Conservation (phyloP, 2,888 invertebrate genomes). For the Patella depressa region DNA sequence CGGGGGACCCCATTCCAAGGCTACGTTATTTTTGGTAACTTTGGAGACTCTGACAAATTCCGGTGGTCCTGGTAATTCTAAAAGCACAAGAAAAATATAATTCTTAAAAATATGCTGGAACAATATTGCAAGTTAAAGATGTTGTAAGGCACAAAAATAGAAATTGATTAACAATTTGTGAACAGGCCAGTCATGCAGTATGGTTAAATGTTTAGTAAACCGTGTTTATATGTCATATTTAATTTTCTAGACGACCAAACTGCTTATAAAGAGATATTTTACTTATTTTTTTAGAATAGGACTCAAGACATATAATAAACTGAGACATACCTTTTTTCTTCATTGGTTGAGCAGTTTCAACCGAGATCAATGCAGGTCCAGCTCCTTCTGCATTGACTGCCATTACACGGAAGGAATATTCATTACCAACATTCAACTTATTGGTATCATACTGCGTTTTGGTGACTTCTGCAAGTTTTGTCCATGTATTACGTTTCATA, state of each 20-base stretch:
- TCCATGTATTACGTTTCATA: conserved; percentile 71
- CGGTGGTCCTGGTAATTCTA: conserved; percentile 56
- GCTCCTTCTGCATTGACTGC: conserved; percentile 91
- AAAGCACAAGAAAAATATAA: background rate
- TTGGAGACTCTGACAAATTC: conserved; percentile 45
- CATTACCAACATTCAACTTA: conserved; percentile 75
- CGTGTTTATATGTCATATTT: too few species aligned
- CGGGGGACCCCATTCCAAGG: conserved; percentile 68
- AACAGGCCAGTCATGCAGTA: too few species aligned
- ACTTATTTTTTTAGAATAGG: too few species aligned
- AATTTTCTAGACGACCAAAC: too few species aligned
- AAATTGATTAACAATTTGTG: too few species aligned
- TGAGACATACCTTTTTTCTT: conserved; percentile 25
- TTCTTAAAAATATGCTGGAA: background rate
- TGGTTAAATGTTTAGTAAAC: too few species aligned
- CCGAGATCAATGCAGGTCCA: conserved; percentile 27
- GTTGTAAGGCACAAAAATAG: too few species aligned
- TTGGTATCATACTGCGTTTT: conserved; percentile 29
- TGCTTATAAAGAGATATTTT: too few species aligned
- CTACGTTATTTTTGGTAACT: conserved; percentile 45
- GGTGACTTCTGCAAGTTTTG: conserved; percentile 27
- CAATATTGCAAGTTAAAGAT: too few species aligned
- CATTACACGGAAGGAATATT: conserved; percentile 87
- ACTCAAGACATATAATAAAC: too few species aligned
- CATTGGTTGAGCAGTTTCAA: conserved; percentile 31